phyloP scores from a whole-genome alignment of 92 coral and sea anemone genomes.

The Chrysogorgia sp. region DNA sequence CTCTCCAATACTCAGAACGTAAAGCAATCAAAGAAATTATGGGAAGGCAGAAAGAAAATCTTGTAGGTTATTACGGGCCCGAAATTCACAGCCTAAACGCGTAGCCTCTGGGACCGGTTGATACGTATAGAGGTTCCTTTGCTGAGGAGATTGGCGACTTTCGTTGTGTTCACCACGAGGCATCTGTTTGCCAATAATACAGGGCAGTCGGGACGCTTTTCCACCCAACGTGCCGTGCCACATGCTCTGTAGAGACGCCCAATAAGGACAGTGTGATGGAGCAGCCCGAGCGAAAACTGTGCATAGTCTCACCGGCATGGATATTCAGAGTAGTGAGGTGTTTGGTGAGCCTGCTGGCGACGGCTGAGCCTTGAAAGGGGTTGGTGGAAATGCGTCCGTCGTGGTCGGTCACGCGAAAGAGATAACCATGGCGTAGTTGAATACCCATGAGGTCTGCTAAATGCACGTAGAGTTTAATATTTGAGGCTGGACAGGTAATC shows the following conservation, averaged over 20 bases:
- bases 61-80: no score
- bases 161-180: slow-evolving; percentile 20
- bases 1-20: no score
- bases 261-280: slow-evolving; percentile 57
- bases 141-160: background rate
- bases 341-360: slow-evolving; percentile 23
- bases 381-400: slow-evolving; percentile 29
- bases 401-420: slow-evolving; percentile 25
- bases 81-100: slow-evolving; percentile 20
- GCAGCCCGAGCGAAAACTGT: slow-evolving; percentile 56
- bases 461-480: slow-evolving; percentile 7
- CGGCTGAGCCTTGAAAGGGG: slow-evolving; percentile 42
- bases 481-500: slow-evolving; percentile 13
- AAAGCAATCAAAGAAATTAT: no score
- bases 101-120: background rate
- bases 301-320: no score
- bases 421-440: slow-evolving; percentile 30
- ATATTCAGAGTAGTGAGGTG: slow-evolving; percentile 4
- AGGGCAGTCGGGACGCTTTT: slow-evolving; percentile 27
- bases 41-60: no score
- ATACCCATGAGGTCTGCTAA: slow-evolving; percentile 19
- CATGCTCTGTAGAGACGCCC: slow-evolving; percentile 44
- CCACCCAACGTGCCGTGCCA: slow-evolving; percentile 58
- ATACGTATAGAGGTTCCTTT: background rate
- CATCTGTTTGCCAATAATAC: background rate